phyloP scores from a whole-genome alignment of 2,797 vertebrate genomes.

The Danio choprae region DNA sequence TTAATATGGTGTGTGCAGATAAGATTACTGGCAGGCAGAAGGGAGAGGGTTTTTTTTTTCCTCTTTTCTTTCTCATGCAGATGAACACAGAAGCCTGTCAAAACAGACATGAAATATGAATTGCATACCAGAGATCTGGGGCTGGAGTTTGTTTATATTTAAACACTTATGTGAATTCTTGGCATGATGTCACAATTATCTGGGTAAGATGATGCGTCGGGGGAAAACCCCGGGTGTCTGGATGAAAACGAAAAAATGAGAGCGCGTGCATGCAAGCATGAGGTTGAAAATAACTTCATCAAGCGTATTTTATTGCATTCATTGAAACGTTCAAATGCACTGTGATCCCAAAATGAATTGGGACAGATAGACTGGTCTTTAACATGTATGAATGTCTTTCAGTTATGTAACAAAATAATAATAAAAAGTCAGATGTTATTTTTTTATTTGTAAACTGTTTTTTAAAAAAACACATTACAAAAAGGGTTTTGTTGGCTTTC shows the following conservation, averaged over 20 bases:
- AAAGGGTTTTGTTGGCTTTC: too few species aligned
- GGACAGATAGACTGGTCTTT: not conserved
- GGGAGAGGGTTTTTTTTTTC: constrained; percentile 3
- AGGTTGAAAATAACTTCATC: not conserved
- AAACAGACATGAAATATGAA: constrained; percentile 44
- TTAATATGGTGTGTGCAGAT: constrained; percentile 27
- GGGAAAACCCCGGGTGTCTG: constrained; percentile 17
- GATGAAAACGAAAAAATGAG: constrained; percentile 8
- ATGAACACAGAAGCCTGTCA: constrained; percentile 45
- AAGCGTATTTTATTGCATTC: constrained; percentile 6
- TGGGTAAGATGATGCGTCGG: constrained; percentile 26
- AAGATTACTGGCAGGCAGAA: constrained; percentile 30
- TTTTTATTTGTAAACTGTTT: not conserved
- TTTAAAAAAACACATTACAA: not conserved
- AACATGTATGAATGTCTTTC: not conserved
- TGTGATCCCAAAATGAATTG: not conserved
- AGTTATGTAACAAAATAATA: constrained; percentile 4
- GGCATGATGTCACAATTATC: constrained; percentile 29
- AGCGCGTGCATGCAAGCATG: not conserved
- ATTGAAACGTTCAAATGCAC: not conserved
- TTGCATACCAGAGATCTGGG: constrained; percentile 31
- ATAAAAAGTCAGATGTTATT: too few species aligned
- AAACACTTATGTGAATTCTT: constrained; percentile 34
- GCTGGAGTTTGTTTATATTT: constrained; percentile 39
- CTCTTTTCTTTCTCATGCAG: constrained; percentile 27